These are phyloP conservation scores for Cynodonichthys magdalenae DNA, from an alignment of 2,797 vertebrate genomes.

Conservation along the genomic window DNA sequence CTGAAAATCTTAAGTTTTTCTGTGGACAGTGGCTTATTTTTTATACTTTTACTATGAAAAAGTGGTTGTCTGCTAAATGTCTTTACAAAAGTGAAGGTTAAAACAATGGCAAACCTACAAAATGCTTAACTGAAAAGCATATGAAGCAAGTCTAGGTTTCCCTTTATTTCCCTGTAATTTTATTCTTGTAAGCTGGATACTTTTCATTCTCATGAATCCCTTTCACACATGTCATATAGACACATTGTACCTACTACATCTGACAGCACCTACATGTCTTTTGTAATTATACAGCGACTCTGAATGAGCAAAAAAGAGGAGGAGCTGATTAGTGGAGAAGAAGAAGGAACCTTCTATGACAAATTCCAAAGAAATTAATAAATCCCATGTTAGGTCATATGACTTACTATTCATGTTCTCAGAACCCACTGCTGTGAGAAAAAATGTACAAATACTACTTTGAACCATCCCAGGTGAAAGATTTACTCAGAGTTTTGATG, in stretches of 20 bases:
- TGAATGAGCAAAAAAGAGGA: slow-evolving; percentile 41
- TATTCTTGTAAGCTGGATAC: slow-evolving; percentile 4
- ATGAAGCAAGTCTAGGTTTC: too few species aligned
- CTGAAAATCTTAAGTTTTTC: background rate
- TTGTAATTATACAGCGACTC: slow-evolving; percentile 42
- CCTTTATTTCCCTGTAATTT: slow-evolving; percentile 1
- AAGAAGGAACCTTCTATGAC: slow-evolving; percentile 37
- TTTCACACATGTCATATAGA: slow-evolving; percentile 26
- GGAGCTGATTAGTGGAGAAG: slow-evolving; percentile 40
- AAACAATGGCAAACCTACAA: background rate
- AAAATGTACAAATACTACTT: slow-evolving; percentile 11
- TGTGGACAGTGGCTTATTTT: too few species aligned
- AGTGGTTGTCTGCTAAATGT: too few species aligned
- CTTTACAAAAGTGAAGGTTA: background rate
- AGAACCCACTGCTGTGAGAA: slow-evolving; percentile 29
- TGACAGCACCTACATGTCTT: slow-evolving; percentile 49
- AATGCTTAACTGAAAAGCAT: too few species aligned
- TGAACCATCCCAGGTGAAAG: slow-evolving; percentile 31
- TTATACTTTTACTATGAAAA: background rate
- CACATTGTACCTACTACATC: slow-evolving; percentile 15
- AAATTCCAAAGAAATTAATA: slow-evolving; percentile 55
- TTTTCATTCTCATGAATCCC: slow-evolving; percentile 18
- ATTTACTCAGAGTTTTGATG: slow-evolving; percentile 28
- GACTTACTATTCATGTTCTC: slow-evolving; percentile 30
- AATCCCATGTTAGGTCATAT: slow-evolving; percentile 48